These are phyloP conservation scores for Typhlichthys eigenmanni DNA, from an alignment of 2,797 vertebrate species.

Conservation along the genomic window DNA sequence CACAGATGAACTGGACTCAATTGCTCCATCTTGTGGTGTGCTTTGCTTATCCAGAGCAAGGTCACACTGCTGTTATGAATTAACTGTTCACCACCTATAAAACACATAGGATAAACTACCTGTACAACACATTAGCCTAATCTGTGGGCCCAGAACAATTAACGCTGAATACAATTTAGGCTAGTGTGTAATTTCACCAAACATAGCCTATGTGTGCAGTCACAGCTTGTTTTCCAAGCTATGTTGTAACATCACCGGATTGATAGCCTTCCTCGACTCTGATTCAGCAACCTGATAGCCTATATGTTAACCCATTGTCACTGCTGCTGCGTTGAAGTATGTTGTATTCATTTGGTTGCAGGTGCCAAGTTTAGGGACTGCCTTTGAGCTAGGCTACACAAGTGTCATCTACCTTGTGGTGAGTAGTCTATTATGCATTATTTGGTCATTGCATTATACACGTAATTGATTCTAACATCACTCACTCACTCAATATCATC, in stretches of 20 bases:
- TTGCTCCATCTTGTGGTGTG: not conserved
- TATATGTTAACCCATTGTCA: not conserved
- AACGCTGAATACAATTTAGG: not conserved
- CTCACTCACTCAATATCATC: not conserved
- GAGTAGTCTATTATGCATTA: not conserved
- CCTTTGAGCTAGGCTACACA: not conserved
- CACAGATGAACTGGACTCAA: not conserved
- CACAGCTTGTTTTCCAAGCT: not conserved
- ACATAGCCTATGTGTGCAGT: not conserved
- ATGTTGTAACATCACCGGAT: conserved; percentile 9
- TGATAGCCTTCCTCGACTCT: not conserved
- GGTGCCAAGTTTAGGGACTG: not conserved
- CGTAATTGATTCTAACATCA: too few relatives aligned
- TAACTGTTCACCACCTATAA: not conserved
- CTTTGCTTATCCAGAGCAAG: not conserved
- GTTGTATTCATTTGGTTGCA: conserved; percentile 6
- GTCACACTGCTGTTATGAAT: too few relatives aligned
- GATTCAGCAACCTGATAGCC: conserved; percentile 11
- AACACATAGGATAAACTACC: not conserved
- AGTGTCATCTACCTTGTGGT: conserved; percentile 15
- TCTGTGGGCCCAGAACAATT: too few relatives aligned
- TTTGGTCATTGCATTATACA: not conserved
- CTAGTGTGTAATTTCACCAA: not conserved
- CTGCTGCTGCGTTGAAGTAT: conserved; percentile 24
- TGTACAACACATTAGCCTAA: not conserved